These are phyloP conservation scores for Notothenia coriiceps DNA, from an alignment of 2,113 vertebrate species.

Conservation along the genomic window DNA sequence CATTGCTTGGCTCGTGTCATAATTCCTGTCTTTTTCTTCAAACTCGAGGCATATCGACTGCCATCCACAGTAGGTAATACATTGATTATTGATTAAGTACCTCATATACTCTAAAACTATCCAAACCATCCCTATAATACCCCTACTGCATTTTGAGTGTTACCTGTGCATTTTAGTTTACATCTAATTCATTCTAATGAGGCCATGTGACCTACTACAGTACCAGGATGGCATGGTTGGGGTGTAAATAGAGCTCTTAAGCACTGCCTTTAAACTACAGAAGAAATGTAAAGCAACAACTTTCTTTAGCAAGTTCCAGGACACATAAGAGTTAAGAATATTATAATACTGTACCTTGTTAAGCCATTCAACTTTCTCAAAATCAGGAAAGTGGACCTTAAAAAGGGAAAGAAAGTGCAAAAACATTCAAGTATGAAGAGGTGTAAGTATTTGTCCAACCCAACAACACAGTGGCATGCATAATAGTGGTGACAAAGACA, in stretches of 20 bases:
- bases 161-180: background rate
- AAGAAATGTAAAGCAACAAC: background rate
- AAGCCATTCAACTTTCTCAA: conserved; percentile 94
- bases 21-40: background rate
- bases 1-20: background rate
- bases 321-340: background rate
- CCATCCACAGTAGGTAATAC: background rate
- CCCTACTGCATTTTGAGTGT: background rate
- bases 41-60: background rate
- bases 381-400: conserved; percentile 92
- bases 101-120: background rate
- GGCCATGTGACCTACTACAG: no score
- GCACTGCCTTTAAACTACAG: background rate
- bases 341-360: conserved; percentile 90
- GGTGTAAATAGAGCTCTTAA: background rate
- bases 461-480: background rate
- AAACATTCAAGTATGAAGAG: background rate
- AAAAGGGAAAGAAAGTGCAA: background rate
- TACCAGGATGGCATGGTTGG: background rate
- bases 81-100: no score
- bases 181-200: background rate
- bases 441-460: background rate
- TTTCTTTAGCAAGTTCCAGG: background rate
- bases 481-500: conserved; percentile 2
- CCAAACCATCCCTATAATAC: background rate